Evolutionary conservation across 2,797 vertebrate genomes (phyloP).

Genomic region (Poliocrania exsul): DNA sequence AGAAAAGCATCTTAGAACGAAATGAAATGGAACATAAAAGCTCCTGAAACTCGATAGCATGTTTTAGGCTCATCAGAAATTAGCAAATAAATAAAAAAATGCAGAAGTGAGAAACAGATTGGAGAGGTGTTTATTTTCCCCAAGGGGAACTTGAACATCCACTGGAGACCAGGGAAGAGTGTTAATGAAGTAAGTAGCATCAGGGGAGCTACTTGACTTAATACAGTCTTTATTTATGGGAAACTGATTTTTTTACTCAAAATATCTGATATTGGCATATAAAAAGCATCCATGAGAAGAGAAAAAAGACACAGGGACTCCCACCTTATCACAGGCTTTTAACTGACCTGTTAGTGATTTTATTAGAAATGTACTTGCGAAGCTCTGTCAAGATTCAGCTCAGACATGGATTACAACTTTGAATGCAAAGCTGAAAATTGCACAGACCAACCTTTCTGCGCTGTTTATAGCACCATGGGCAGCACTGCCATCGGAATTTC

Average conservation of each 20-base stretch:
- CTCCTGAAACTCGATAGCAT: neutral
- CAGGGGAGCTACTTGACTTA: conserved; percentile 25
- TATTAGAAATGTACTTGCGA: neutral
- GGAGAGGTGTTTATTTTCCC: conserved; percentile 40
- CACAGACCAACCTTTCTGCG: neutral
- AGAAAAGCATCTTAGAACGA: neutral
- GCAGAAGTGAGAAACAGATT: neutral
- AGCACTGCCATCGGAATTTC: neutral
- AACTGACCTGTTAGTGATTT: neutral
- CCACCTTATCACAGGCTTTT: neutral
- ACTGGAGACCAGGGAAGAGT: neutral
- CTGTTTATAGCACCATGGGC: neutral
- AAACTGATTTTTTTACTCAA: neutral
- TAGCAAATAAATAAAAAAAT: conserved; percentile 17
- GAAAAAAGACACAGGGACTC: neutral
- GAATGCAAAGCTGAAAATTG: neutral
- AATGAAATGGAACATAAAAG: conserved; percentile 6
- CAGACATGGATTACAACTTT: neutral
- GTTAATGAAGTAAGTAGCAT: conserved; percentile 28
- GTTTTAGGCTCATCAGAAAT: neutral
- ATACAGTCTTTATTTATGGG: conserved; percentile 15
- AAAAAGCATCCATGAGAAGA: neutral
- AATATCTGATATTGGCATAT: neutral
- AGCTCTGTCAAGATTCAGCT: neutral
- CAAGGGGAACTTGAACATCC: neutral